Conservation (phyloP, 2,888 invertebrate species). For the Helicoverpa assulta region DNA sequence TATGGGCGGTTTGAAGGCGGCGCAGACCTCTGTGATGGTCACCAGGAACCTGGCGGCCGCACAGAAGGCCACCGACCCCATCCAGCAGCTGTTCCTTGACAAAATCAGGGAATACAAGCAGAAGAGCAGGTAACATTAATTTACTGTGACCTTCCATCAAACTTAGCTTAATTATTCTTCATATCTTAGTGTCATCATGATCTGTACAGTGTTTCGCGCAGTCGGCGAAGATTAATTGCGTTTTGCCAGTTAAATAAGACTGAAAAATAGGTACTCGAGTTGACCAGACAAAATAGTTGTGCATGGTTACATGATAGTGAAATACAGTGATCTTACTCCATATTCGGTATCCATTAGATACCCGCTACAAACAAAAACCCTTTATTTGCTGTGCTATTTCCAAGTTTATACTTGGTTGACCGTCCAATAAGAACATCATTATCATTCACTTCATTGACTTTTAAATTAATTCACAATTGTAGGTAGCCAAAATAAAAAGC, state of each 20-base stretch:
- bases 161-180: slow-evolving; percentile 13
- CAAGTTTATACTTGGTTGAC: too few relatives aligned
- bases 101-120: slow-evolving; percentile 97
- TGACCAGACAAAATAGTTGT: too few relatives aligned
- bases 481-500: background rate
- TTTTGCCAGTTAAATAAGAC: too few relatives aligned
- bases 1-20: slow-evolving; percentile 86
- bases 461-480: background rate
- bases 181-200: background rate
- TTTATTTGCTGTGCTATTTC: too few relatives aligned
- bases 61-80: slow-evolving; percentile 95
- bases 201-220: background rate
- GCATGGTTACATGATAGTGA: too few relatives aligned
- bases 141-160: slow-evolving; percentile 40
- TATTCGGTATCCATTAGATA: too few relatives aligned
- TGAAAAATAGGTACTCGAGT: too few relatives aligned
- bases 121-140: slow-evolving; percentile 94
- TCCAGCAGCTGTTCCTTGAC: slow-evolving; percentile 97
- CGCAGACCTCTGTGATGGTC: slow-evolving; percentile 86
- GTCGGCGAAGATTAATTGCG: too few relatives aligned
- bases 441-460: too few relatives aligned
- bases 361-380: too few relatives aligned
- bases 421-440: too few relatives aligned
- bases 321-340: too few relatives aligned
- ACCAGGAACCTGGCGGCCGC: slow-evolving; percentile 93